Percentiles rank a stretch among this genome's conserved stretches.
Conservation (phyloP, 92 coral and sea anemone genomes). For the Zoanthus gigantus region DNA sequence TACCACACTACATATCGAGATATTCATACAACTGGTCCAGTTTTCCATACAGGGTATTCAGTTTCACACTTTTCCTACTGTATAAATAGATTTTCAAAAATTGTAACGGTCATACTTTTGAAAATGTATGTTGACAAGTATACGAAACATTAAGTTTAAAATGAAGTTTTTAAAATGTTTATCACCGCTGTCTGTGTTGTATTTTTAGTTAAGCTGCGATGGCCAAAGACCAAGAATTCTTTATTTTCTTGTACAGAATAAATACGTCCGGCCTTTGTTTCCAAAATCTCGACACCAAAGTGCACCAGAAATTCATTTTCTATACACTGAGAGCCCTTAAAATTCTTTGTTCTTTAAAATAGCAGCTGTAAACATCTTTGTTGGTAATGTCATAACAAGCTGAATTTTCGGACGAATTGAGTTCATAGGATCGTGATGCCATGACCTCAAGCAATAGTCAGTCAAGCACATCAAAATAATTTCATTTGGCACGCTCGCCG, state of each 20-base stretch:
- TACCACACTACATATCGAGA: no score
- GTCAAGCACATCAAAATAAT: conserved; percentile 8
- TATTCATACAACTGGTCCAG: no score
- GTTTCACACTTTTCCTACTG: no score
- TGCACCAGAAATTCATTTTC: conserved; percentile 27
- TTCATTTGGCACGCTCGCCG: conserved; percentile 18
- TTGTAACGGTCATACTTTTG: no score
- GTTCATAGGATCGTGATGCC: conserved; percentile 4
- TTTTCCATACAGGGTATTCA: no score
- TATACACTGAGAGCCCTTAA: conserved; percentile 7
- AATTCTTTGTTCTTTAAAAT: background rate
- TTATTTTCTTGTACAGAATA: no score
- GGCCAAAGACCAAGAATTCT: background rate
- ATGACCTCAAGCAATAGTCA: conserved; percentile 5
- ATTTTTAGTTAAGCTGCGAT: no score
- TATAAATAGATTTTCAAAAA: no score
- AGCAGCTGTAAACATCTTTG: background rate
- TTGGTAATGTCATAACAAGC: background rate
- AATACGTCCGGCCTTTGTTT: background rate
- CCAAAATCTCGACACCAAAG: background rate
- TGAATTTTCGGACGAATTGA: background rate
- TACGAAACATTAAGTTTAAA: no score
- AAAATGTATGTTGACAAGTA: no score
- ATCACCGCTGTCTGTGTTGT: no score
- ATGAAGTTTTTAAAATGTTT: no score